These are phyloP conservation scores for Globia sparganii DNA, from an alignment of 2,888 invertebrate species.

Conservation along the genomic window DNA sequence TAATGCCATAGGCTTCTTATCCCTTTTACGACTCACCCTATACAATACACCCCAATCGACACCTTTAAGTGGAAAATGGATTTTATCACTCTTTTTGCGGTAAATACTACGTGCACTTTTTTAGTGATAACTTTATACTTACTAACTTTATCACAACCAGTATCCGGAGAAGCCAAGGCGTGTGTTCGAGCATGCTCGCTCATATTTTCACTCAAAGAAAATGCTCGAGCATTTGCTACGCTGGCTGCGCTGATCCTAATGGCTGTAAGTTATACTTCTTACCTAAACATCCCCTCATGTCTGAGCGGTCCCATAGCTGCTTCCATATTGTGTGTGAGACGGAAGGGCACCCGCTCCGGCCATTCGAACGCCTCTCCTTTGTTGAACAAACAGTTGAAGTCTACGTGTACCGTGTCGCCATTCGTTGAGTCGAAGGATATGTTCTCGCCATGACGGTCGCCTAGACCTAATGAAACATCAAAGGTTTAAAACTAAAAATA, in stretches of 20 bases:
- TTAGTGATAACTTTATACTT: no score
- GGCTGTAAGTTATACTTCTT: neutral
- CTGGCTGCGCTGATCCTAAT: neutral
- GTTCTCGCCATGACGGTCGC: slow-evolving; percentile 99
- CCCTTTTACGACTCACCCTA: no score
- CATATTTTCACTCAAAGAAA: slow-evolving; percentile 1
- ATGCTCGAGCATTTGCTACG: neutral
- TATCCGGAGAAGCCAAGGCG: no score
- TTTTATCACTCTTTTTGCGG: no score
- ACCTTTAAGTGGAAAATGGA: no score
- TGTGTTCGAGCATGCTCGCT: no score
- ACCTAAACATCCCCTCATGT: slow-evolving; percentile 96
- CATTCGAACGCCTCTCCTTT: slow-evolving; percentile 96
- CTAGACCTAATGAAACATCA: slow-evolving; percentile 91
- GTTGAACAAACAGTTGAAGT: slow-evolving; percentile 99
- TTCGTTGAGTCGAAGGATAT: slow-evolving; percentile 97
- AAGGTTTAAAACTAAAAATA: neutral
- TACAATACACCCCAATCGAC: no score
- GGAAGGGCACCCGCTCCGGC: slow-evolving; percentile 97
- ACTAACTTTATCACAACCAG: no score
- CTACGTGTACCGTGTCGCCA: slow-evolving; percentile 99
- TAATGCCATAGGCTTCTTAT: no score
- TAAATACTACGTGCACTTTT: no score
- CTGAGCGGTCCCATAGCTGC: slow-evolving; percentile 98
- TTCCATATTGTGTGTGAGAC: slow-evolving; percentile 99